Evolutionary conservation across 2,797 vertebrate genomes (phyloP), one percentile per base, ranked within the genome.

Genomic region (Characodon lateralis): DNA sequence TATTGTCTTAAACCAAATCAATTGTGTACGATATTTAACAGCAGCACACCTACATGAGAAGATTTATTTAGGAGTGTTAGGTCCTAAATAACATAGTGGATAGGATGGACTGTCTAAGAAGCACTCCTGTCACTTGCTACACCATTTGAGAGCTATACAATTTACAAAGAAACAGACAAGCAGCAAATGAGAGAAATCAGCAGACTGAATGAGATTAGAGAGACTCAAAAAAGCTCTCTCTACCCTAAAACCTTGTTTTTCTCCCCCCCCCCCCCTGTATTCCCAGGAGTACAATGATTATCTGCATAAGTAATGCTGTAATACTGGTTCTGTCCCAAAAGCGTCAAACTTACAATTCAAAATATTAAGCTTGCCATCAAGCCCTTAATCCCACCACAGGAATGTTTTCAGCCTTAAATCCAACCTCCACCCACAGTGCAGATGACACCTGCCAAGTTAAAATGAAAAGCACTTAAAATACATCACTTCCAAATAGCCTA

Each of bases 401-500:
- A 80, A 83, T 74, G 72, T 78, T 77, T 73, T 58, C 20, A 81
- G 68, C 58, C 24, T 58, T 8, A 41, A 2, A 22, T 53, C 78
- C 78, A 72, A 78, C 56, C 35, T 58, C 56, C 46, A 65, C 68
- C 46, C 72, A 39, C 78, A 71, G 46, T 35, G 69, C 51, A 55
- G 6, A 76, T 65, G 48, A 59, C 72, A 85, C 2, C 6, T 76
- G 53, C 80, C 22, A 72, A 72, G 55, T 48, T 24, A 72, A 46
- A 48, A 73, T 51, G 3, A 78, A 46, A 63, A 48, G 46, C 50
- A 24, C 6, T 72, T 65, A 78, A 83, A 85, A 81, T 76, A 13
- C 31, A 46, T 78, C 81, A 84, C 76, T 72, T 80, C 5, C 79
- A 80, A 77, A 78, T 31, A 68, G 59, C 83, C 53, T 74, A 73